Conservation (phyloP, 1,140 invertebrate genomes). For the Nephotettix cincticeps region DNA sequence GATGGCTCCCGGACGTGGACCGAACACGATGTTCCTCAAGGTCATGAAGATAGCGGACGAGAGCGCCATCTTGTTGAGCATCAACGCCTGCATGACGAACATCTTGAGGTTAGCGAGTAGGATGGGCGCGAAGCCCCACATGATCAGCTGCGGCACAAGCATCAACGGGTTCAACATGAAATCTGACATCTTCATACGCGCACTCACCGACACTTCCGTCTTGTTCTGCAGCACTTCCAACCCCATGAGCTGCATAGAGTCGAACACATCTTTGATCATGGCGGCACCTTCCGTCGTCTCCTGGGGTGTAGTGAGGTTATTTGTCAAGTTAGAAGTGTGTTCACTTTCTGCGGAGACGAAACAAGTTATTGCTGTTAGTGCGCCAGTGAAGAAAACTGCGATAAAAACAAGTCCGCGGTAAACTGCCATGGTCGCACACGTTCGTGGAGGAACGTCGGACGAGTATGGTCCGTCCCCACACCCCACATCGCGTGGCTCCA, state of each 20-base stretch:
- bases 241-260: neutral
- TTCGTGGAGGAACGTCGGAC: too few relatives aligned
- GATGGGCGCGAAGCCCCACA: constrained; percentile 39
- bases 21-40: constrained; percentile 41
- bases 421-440: too few relatives aligned
- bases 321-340: too few relatives aligned
- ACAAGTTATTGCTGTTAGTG: too few relatives aligned
- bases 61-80: constrained; percentile 42
- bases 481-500: too few relatives aligned
- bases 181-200: constrained; percentile 27
- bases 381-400: too few relatives aligned
- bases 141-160: constrained; percentile 36
- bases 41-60: constrained; percentile 39
- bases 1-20: constrained; percentile 34
- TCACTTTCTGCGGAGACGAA: too few relatives aligned
- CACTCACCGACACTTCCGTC: neutral
- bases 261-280: neutral
- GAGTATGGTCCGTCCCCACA: too few relatives aligned
- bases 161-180: constrained; percentile 36
- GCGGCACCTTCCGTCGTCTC: too few relatives aligned
- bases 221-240: neutral
- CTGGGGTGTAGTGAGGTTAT: too few relatives aligned
- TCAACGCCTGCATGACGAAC: constrained; percentile 41
- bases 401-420: too few relatives aligned
- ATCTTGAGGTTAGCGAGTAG: constrained; percentile 40